phyloP scores from a whole-genome alignment of 2,113 vertebrate species.

The Notarius lentiginosus region DNA sequence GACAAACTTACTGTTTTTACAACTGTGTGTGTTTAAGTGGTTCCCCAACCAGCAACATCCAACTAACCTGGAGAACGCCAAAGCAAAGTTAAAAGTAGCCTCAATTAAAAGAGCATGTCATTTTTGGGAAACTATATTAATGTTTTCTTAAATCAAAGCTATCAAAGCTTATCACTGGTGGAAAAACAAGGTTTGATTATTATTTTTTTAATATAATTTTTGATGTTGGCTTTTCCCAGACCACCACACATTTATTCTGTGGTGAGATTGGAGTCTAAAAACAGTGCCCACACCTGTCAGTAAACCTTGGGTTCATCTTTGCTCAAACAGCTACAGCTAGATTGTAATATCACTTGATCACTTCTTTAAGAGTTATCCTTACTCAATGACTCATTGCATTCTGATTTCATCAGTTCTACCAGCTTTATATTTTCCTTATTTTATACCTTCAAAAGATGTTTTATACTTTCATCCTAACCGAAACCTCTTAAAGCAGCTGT shows the following conservation, averaged over 20 bases:
- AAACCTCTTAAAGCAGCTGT: background rate
- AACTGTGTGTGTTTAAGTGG: background rate
- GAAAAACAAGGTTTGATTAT: background rate
- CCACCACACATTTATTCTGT: background rate
- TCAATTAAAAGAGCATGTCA: background rate
- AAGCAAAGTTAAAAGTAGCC: background rate
- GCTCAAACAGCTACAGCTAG: background rate
- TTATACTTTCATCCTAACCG: background rate
- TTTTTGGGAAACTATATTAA: background rate
- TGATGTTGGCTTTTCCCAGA: background rate
- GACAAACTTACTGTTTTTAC: background rate
- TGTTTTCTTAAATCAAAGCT: background rate
- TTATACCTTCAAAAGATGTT: background rate
- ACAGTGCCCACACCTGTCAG: background rate
- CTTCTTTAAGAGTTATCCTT: background rate
- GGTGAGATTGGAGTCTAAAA: background rate
- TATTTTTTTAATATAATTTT: conserved; percentile 2
- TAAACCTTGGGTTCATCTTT: conserved; percentile 5
- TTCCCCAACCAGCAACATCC: background rate
- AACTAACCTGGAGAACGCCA: background rate
- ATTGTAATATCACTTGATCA: conserved; percentile 6
- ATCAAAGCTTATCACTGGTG: background rate
- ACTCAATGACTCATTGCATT: background rate
- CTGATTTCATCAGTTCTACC: background rate
- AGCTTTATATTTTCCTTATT: background rate